Conservation (phyloP, 64 coral and sea anemone genomes). For the Hydrozoanthus tunicans region DNA sequence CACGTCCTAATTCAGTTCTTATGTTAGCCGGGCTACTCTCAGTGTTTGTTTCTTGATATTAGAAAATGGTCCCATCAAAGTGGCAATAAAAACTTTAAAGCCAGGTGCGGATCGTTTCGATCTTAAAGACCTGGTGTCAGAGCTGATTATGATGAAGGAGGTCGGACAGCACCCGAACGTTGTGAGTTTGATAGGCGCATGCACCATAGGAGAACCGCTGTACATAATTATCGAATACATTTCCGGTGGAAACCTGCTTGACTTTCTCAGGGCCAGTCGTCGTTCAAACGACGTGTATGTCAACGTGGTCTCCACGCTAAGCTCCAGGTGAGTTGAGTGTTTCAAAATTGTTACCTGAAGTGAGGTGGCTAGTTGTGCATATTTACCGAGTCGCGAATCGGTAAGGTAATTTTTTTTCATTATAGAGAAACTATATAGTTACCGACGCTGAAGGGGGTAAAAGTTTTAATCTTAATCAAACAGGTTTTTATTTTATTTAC, state of each 20-base stretch:
- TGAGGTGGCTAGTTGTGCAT: neutral
- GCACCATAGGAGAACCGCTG: conserved; percentile 81
- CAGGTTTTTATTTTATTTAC: no score
- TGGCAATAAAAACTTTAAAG: conserved; percentile 87
- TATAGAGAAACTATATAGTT: no score
- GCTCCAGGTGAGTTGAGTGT: neutral
- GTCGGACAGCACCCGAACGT: conserved; percentile 91
- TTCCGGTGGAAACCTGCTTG: conserved; percentile 85
- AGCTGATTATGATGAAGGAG: conserved; percentile 97
- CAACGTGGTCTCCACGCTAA: conserved; percentile 35
- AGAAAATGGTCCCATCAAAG: conserved; percentile 70
- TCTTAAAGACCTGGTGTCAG: conserved; percentile 71
- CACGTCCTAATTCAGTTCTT: neutral
- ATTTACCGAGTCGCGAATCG: no score
- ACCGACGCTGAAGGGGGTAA: no score
- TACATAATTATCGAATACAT: conserved; percentile 91
- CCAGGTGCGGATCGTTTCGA: conserved; percentile 68
- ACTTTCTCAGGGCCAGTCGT: conserved; percentile 77
- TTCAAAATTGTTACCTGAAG: neutral
- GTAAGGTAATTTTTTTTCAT: neutral
- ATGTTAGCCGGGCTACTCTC: neutral
- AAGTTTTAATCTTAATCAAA: no score
- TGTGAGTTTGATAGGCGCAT: conserved; percentile 84
- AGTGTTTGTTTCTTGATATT: neutral
- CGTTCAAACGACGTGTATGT: conserved; percentile 58